These are phyloP conservation scores for Varecia variegata DNA, from an alignment of 2,797 vertebrate species.

Conservation along the genomic window DNA sequence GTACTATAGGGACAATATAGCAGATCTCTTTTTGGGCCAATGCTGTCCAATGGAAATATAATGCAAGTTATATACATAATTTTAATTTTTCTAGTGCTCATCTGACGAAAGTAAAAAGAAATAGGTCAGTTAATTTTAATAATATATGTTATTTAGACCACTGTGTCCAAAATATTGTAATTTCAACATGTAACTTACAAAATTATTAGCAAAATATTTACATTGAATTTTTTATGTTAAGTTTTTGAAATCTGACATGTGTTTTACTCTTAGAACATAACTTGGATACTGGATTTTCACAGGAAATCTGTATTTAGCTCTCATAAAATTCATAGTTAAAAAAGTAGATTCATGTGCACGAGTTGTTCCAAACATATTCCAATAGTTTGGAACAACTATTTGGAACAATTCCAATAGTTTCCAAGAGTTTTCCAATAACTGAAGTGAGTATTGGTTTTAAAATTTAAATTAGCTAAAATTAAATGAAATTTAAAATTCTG, in stretches of 20 bases:
- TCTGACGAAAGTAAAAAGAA: neutral
- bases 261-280: neutral
- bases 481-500: neutral
- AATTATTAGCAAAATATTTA: slow-evolving; percentile 53
- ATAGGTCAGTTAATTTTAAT: neutral
- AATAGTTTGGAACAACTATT: too few species aligned
- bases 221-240: slow-evolving; percentile 1
- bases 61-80: neutral
- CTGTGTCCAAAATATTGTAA: neutral
- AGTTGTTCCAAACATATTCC: neutral
- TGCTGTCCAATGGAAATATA: neutral
- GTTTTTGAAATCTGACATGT: neutral
- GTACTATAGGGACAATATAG: neutral
- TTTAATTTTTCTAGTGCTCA: neutral
- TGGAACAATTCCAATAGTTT: too few species aligned
- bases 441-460: neutral
- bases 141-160: neutral
- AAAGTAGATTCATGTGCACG: neutral
- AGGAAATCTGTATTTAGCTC: slow-evolving; percentile 20
- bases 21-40: neutral
- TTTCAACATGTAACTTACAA: neutral
- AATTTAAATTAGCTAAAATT: neutral
- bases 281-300: slow-evolving; percentile 27
- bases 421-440: neutral
- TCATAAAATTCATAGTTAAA: slow-evolving; percentile 21